phyloP scores from a whole-genome alignment of 2,113 vertebrate genomes.

The Syrrhaptes paradoxus region DNA sequence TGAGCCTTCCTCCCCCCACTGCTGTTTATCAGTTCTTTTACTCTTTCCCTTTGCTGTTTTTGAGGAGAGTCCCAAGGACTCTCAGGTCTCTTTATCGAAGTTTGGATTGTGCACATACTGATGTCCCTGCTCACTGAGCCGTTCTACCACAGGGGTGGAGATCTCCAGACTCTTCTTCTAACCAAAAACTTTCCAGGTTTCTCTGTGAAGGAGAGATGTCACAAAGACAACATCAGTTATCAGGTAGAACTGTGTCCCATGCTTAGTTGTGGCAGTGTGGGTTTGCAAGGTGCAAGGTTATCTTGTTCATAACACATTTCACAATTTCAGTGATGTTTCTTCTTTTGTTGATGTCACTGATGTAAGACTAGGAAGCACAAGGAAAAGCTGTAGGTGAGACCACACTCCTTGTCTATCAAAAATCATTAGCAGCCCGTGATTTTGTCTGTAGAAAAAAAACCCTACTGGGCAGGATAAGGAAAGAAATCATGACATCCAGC shows the following conservation, averaged over 20 bases:
- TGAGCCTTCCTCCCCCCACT: no score
- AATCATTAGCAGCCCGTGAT: not conserved
- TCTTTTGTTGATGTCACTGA: not conserved
- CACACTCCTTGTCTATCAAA: no score
- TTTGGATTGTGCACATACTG: no score
- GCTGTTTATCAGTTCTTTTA: no score
- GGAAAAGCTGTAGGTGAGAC: not conserved
- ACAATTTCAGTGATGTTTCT: not conserved
- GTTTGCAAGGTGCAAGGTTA: not conserved
- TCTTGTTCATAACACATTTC: accelerated
- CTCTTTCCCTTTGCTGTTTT: no score
- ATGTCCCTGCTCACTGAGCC: no score
- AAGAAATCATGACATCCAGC: not conserved
- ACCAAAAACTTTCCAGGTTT: not conserved
- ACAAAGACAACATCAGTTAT: not conserved
- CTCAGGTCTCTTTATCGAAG: no score
- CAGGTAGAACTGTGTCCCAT: accelerated
- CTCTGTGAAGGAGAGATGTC: not conserved
- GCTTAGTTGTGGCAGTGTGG: not conserved
- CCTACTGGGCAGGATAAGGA: not conserved
- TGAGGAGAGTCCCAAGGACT: no score
- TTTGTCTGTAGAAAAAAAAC: not conserved
- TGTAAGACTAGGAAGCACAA: not conserved
- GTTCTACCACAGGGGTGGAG: not conserved
- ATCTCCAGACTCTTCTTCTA: not conserved